Evolutionary conservation across 2,113 vertebrate genomes (phyloP).

Genomic region (Oncorhynchus tshawytscha): DNA sequence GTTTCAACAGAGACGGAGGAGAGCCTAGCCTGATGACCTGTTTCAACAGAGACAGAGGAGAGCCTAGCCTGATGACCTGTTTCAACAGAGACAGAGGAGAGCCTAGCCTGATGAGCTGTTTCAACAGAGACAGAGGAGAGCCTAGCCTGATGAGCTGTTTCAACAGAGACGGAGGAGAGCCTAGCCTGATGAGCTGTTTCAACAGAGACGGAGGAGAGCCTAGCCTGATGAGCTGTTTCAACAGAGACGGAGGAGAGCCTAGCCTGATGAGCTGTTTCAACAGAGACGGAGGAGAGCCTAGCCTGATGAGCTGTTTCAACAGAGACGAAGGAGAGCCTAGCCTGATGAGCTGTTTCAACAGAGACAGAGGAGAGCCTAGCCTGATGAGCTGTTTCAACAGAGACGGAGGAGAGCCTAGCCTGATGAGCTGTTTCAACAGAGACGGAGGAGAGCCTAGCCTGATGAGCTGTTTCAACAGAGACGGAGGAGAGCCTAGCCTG

Average conservation of each 20-base stretch:
- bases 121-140: constrained; percentile 54
- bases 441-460: constrained; percentile 73
- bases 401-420: constrained; percentile 65
- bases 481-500: constrained; percentile 64
- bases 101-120: constrained; percentile 34
- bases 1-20: constrained; percentile 25
- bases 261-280: constrained; percentile 39
- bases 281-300: constrained; percentile 68
- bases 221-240: neutral
- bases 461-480: constrained; percentile 34
- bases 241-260: constrained; percentile 63
- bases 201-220: constrained; percentile 74
- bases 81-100: constrained; percentile 75
- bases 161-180: constrained; percentile 69
- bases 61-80: constrained; percentile 69
- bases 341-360: no score
- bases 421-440: constrained; percentile 73
- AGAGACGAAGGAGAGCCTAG: constrained; percentile 72
- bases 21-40: constrained; percentile 66
- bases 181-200: constrained; percentile 68
- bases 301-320: constrained; percentile 71
- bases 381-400: constrained; percentile 34
- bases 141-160: constrained; percentile 54
- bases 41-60: constrained; percentile 60
- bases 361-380: constrained; percentile 68